Base-by-base conservation (phyloP, 1,140 invertebrate species). In the Notospermus geniculatus region DNA sequence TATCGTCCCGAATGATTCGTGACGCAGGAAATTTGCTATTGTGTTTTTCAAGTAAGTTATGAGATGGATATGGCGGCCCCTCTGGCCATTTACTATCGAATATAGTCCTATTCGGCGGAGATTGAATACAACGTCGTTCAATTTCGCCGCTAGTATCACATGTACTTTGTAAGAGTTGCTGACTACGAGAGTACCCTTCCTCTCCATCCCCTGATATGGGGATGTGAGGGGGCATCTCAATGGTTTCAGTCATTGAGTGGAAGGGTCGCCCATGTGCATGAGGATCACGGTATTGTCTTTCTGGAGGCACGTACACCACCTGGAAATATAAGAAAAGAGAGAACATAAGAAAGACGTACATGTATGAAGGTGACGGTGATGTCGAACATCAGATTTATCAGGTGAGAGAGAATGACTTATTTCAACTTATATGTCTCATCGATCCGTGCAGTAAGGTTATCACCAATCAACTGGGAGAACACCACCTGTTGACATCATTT, bases 31-130 rank as follows among this genome's bases (percentile, higher is more conserved):
- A 27, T 50, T 50, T 50, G 25, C 46, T 27, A 27, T 27, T 50
- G 46, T 50, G 46, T 50, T 27, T 50, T 23, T 50, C 25, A 7
- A 50, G 32, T 36, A 36, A 36, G 32, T 36, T 36, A 36, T 36
- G 32, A 36, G 32, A 50, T 27, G 25, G 19, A 50, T 19, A 50
- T 30, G n/a, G 84, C 53, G 86, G 87, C 64, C 86, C 80, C 70
- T 87, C 88, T 11, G 86, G 86, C 29, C 87, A 87, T 54, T 86
- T 86, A 64, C 85, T 86, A 68, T 88, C 86, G 62, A 86, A 85
- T 29, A 88, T 85, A 39, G 87, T 89, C 70, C 86, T 84, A 70
- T 90, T 90, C 22, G 88, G 88, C 28, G 88, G 88, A 59, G 88
- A 85, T 66, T 87, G 83, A 65, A 90, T 86, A 68, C 87, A 87